Base-by-base conservation (phyloP, 92 coral and sea anemone genomes). In the Muricea muricata region DNA sequence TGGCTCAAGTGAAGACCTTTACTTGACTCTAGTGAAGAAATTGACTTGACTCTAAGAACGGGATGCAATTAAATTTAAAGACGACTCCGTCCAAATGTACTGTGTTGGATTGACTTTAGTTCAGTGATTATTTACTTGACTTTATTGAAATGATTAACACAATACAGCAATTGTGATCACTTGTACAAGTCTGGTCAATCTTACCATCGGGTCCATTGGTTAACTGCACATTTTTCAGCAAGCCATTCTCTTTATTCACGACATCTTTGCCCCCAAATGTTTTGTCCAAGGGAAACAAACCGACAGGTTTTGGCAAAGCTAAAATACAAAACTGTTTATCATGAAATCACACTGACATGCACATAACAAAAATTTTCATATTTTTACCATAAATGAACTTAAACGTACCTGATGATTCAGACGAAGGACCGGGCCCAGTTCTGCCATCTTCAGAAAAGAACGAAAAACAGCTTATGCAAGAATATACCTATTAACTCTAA, bases 371-470 rank as follows among this genome's bases (percentile, higher is more conserved):
- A 47, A 18, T 18, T 48, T 48, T 48, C 56, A 18, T 48, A 7
- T 48, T 10, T 48, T 18, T 48, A n/a, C n/a, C n/a, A n/a, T n/a
- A n/a, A 12, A 48, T 48, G 40, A 10, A 24, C 17, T 17, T 60
- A 29, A 34, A 63, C 78, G 45, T 45, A 93, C 98, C 97, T 87
- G 94, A 97, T 37, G 94, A 89, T 68, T 95, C 97, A 12, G 97
- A 91, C n/a, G 97, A 93, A 1, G 98, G 98, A 6, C 98, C 98
- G 0, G 98, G 98, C n/a, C 98, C 98, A 31, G 97, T 95, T 42
- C 89, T 89, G 40, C 97, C 98, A 86, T 93, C 97, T 93, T 77
- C n/a, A 35, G 42, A 40, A 48, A 52, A 57, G 32, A 18, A 20
- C 31, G 46, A 23, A 71, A 57, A 12, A 8, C 0, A n/a, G n/a